Base-by-base conservation (phyloP, 1,140 invertebrate genomes). In the Stegodyphus dumicola region DNA sequence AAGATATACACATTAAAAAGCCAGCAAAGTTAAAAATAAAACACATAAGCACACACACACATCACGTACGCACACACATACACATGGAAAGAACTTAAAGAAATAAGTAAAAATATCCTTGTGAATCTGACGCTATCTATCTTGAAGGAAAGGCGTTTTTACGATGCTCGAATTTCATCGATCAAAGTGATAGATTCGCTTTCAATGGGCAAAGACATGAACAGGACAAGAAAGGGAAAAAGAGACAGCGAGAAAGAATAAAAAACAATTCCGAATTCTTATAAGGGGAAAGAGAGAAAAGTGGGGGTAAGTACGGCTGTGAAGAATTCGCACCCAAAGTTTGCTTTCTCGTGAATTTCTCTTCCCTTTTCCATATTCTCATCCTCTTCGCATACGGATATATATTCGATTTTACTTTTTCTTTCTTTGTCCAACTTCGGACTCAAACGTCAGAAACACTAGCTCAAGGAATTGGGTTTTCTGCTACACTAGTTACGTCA, bases 181-280 rank as follows among this genome's bases (percentile, higher is more conserved):
- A 81, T 81, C 78, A 81, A 81, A 65, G 48, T 81, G 78, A 81
- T 73, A 73, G 78, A 81, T 81, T 81, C 78, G 18, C 78, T 81
- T 81, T 81, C 67, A 73, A 81, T 81, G 78, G 69, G 78, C 69
- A 73, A 52, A 60, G 78, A 81, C 78, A 81, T 73, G 78, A 69
- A 73, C 78, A 81, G 78, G 78, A 81, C 78, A 81, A 49, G 78
- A 60, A 53, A 53, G 53, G n/a, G 18, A 33, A 33, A 67, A 60
- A 53, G 69, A 18, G 60, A 81, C 52, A 73, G 51, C 17, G 48
- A 18, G 48, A 75, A 53, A 33, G 18, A 11, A 54, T n/a, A 75
- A 75, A 76, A 76, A 64, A 76, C 54, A 60, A 60, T 64, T 49
- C 54, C 9, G 17, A 52, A 70, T 66, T 66, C 77, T 56, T 69